Evolutionary conservation across 30 jellyfish, hydroid and myxozoan species (phyloP).

Genomic region (Aurelia coerulea): DNA sequence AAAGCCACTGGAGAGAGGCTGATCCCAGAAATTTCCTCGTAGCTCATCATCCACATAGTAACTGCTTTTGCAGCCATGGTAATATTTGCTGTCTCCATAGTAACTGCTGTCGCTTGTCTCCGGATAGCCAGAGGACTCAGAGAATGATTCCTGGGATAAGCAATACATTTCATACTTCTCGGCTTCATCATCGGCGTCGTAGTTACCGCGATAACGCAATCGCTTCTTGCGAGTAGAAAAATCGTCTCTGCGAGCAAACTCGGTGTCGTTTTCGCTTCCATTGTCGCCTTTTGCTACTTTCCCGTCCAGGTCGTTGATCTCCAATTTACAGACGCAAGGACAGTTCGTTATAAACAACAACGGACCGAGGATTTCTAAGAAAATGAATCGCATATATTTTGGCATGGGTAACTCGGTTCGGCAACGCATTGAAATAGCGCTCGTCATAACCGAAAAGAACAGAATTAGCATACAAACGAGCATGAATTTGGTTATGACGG

Average conservation of each 20-base stretch:
- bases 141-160: conserved; percentile 13
- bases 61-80: conserved; percentile 4
- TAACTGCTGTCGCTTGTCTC: conserved; percentile 60
- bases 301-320: neutral
- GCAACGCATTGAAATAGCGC: conserved; percentile 54
- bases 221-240: conserved; percentile 3
- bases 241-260: neutral
- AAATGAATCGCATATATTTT: conserved; percentile 13
- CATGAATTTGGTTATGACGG: conserved; percentile 72
- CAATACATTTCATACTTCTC: conserved; percentile 23
- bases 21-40: conserved; percentile 6
- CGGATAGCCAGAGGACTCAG: conserved; percentile 73
- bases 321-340: neutral
- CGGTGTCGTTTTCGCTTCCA: neutral
- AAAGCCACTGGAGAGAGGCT: conserved; percentile 41
- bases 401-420: conserved; percentile 47
- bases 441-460: conserved; percentile 32
- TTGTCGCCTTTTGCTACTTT: neutral
- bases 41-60: neutral
- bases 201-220: neutral
- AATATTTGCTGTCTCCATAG: conserved; percentile 13
- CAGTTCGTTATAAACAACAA: conserved; percentile 18
- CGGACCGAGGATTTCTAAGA: conserved; percentile 58
- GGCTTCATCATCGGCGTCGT: conserved; percentile 14
- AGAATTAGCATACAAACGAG: conserved; percentile 66